A percentile compares a stretch with the other conserved stretches of the same genome.
phyloP scores from a whole-genome alignment of 37 sponge, comb jelly and placozoan species.

The Haliclona indistincta region DNA sequence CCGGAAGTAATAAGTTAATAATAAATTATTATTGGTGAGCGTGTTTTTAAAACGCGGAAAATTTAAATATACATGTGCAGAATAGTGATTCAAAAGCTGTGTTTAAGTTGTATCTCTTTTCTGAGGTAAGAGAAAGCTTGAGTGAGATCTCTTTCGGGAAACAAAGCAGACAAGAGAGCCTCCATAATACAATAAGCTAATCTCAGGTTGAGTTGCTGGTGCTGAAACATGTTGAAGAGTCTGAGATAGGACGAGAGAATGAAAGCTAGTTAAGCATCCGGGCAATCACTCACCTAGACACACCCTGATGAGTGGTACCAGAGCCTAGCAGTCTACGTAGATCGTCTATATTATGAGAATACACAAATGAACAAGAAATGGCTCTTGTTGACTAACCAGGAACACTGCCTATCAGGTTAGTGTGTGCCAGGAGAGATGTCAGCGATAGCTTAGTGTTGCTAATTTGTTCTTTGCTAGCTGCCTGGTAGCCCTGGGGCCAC shows the following conservation, averaged over 20 bases:
- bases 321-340: constrained; percentile 50
- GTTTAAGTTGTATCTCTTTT: background rate
- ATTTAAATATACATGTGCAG: background rate
- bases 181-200: constrained; percentile 46
- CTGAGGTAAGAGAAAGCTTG: constrained; percentile 24
- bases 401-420: constrained; percentile 69
- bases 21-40: no score
- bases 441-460: background rate
- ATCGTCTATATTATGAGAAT: constrained; percentile 35
- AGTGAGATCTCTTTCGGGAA: constrained; percentile 43
- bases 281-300: constrained; percentile 30
- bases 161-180: constrained; percentile 47
- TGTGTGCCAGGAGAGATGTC: constrained; percentile 37
- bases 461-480: background rate
- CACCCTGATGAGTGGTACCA: constrained; percentile 29
- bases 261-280: background rate
- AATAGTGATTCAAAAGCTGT: background rate
- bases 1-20: no score
- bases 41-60: no score
- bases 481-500: constrained; percentile 59
- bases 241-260: constrained; percentile 11
- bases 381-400: constrained; percentile 27
- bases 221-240: constrained; percentile 58
- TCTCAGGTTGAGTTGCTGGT: constrained; percentile 49
- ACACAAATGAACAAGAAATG: background rate